Evolutionary conservation across 2,888 invertebrate species (phyloP), one percentile per base, ranked within the genome.

Genomic region (Hecatera dysodea): DNA sequence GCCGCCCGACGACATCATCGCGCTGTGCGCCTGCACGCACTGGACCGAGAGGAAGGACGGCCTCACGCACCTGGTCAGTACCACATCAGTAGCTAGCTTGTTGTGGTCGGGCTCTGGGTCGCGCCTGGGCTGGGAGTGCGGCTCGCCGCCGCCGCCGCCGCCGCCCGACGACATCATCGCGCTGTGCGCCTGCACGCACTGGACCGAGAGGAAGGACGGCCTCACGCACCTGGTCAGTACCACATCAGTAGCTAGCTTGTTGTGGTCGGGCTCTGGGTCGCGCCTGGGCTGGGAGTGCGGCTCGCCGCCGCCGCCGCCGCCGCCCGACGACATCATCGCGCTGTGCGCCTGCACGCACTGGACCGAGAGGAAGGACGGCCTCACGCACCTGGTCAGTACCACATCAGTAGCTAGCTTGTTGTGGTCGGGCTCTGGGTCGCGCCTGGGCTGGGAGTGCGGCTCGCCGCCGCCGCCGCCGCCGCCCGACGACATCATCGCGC

Each of bases 41-140:
- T 99, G 99, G 99, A 98, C 98, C 48, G 99, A 99, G 90, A 95
- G 99, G 70, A 99, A 99, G 92, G 99, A 99, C 86, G 99, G 99
- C 22, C 97, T 99, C 39, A 39, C 39, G 9, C 39, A 39, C 9
- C 39, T 39, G 39, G 39, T 39, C 2, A 29, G 29, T 29, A 29
- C 29, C 4, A 29, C 29, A 29, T 29, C 29, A 29, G 29, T 7
- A 29, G 5, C 4, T 4, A 29, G 98, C 85, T 97, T 97, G 89
- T 98, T 98, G 73, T 98, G 98, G 97, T 98, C 97, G 87, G 98
- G 98, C 62, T 98, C 98, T 19, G 97, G 97, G 88, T 97, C 97
- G 87, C 97, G 98, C 56, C 96, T 98, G 76, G 97, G 98, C 87
- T 94, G 95, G 94, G 95, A 94, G 75, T 86, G 91, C 83, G 91